Percentiles rank a stretch among this genome's conserved stretches.
Conservation (phyloP, 2,113 vertebrate genomes). For the Papio anubis region DNA sequence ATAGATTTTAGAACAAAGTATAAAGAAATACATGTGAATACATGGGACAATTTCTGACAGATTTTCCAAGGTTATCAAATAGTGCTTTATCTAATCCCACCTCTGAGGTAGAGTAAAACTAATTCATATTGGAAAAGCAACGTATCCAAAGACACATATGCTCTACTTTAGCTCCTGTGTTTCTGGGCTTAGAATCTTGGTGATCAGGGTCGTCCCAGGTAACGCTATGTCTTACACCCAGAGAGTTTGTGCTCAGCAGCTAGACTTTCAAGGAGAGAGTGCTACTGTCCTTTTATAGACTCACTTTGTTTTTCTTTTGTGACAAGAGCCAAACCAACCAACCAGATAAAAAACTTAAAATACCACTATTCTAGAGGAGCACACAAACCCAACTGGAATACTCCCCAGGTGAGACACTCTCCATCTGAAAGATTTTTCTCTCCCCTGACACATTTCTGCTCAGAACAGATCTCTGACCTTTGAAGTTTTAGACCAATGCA, state of each 20-base stretch:
- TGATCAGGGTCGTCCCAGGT: background rate
- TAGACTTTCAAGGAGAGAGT: background rate
- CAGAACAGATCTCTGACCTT: background rate
- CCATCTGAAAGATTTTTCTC: background rate
- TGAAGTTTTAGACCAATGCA: background rate
- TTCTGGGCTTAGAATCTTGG: background rate
- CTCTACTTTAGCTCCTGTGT: background rate
- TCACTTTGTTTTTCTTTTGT: background rate
- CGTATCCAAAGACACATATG: background rate
- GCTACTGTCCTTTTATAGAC: background rate
- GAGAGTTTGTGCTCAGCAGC: background rate
- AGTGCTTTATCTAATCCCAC: background rate
- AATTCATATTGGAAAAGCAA: background rate
- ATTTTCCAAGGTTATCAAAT: background rate
- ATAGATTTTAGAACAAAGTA: background rate
- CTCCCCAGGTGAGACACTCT: background rate
- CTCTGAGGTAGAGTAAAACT: background rate
- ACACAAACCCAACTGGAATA: background rate
- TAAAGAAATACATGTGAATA: background rate
- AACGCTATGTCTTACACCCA: accelerated
- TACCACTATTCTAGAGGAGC: background rate
- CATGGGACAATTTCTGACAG: background rate
- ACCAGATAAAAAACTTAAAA: background rate
- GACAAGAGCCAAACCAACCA: background rate
- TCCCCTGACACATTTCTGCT: background rate